A percentile compares a stretch with the other conserved stretches of the same genome.
phyloP scores from a whole-genome alignment of 2,797 vertebrate species.

The Diglossa cyanea region DNA sequence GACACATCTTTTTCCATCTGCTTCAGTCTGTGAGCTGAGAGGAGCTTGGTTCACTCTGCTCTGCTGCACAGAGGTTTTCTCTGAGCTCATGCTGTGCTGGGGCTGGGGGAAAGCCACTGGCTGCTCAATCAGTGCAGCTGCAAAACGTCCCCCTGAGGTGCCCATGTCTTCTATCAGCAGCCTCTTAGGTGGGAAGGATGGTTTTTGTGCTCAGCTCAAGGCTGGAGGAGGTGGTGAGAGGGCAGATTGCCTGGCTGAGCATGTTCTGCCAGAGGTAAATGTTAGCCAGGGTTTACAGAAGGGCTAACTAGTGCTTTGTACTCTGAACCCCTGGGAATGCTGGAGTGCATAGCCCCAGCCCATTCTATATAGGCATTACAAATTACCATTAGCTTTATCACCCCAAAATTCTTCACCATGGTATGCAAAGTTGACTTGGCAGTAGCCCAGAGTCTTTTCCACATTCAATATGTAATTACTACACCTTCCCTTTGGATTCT shows the following conservation, averaged over 20 bases:
- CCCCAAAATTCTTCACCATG: background rate
- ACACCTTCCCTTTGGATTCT: background rate
- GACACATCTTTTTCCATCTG: background rate
- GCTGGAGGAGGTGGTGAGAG: background rate
- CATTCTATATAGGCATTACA: background rate
- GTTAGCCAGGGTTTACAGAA: background rate
- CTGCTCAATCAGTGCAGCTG: background rate
- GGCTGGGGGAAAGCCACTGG: background rate
- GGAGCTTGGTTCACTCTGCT: background rate
- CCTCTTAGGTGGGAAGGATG: background rate
- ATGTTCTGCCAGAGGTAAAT: background rate
- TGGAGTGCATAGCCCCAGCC: background rate
- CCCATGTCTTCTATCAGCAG: background rate
- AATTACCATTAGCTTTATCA: background rate
- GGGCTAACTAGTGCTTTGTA: background rate
- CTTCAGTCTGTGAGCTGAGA: background rate
- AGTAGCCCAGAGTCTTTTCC: background rate
- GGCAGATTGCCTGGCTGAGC: background rate
- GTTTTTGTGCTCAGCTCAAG: background rate
- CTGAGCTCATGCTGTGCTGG: accelerated
- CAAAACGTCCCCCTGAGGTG: background rate
- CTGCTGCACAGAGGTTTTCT: background rate
- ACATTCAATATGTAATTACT: background rate
- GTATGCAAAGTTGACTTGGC: background rate
- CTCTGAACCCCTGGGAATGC: background rate